phyloP scores from a whole-genome alignment of 2,113 vertebrate species.

The Dolichotis patagonum region DNA sequence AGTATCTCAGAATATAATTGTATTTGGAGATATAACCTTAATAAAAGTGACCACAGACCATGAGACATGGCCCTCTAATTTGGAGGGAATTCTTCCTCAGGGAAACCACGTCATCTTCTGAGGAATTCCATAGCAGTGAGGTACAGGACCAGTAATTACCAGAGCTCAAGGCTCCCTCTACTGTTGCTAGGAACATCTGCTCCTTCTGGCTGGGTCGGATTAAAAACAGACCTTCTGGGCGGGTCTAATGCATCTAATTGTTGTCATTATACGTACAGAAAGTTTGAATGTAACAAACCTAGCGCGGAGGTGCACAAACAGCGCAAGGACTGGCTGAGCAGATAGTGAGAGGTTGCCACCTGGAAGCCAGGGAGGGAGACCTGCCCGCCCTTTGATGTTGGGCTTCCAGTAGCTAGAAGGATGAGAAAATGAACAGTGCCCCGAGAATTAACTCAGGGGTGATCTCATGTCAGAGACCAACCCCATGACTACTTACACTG shows the following conservation, averaged over 20 bases:
- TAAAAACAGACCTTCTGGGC: neutral
- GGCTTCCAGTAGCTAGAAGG: neutral
- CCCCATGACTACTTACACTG: neutral
- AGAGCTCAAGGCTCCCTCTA: neutral
- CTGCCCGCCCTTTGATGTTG: neutral
- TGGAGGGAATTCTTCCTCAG: neutral
- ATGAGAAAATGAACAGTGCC: neutral
- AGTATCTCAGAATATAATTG: neutral
- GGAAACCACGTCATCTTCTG: neutral
- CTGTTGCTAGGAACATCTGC: neutral
- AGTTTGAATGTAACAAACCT: neutral
- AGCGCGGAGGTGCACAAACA: neutral
- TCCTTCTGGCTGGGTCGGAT: neutral
- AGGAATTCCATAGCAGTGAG: neutral
- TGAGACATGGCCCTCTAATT: neutral
- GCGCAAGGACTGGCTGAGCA: neutral
- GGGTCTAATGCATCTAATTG: neutral
- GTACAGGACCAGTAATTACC: no score
- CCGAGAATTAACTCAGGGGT: neutral
- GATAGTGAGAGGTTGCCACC: neutral
- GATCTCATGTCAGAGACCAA: neutral
- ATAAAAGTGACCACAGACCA: neutral
- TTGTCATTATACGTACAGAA: neutral
- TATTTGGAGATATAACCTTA: neutral
- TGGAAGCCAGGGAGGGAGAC: neutral